A percentile compares a stretch with the other conserved stretches of the same genome.
phyloP scores from a whole-genome alignment of 2,797 vertebrate species.

The Aythya fuligula region DNA sequence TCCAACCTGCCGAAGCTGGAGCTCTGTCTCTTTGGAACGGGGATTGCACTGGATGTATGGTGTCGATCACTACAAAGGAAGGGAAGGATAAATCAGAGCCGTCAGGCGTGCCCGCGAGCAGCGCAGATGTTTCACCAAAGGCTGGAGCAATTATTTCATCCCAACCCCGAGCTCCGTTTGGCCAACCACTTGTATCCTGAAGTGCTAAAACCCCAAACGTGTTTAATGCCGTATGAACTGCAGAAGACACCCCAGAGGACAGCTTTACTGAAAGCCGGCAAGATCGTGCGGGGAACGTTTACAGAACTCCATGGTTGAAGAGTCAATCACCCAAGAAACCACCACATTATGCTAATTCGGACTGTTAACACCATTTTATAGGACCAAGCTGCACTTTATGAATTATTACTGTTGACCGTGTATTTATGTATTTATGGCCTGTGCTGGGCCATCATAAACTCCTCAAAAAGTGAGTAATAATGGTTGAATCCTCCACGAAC shows the following conservation, averaged over 20 bases:
- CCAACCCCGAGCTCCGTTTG: neutral
- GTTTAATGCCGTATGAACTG: neutral
- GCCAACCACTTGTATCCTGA: neutral
- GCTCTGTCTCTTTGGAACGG: slow-evolving; percentile 89
- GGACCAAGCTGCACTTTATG: neutral
- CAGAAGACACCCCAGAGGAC: slow-evolving; percentile 1
- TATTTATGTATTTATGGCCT: slow-evolving; percentile 22
- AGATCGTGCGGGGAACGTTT: neutral
- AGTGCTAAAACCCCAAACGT: neutral
- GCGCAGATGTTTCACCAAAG: slow-evolving; percentile 10
- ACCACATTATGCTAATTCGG: neutral
- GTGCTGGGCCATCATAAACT: neutral
- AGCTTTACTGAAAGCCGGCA: neutral
- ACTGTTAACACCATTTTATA: slow-evolving; percentile 42
- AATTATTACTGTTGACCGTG: neutral
- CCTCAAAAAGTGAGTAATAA: neutral
- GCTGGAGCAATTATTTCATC: slow-evolving; percentile 20
- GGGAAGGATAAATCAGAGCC: neutral
- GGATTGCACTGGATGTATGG: slow-evolving; percentile 91
- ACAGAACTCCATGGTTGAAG: neutral
- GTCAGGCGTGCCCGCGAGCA: neutral
- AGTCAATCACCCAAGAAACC: slow-evolving; percentile 40
- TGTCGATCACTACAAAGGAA: slow-evolving; percentile 84
- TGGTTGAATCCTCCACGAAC: neutral
- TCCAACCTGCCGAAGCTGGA: slow-evolving; percentile 82